Conservation (phyloP, 2,797 vertebrate genomes). For the Anabas testudineus region DNA sequence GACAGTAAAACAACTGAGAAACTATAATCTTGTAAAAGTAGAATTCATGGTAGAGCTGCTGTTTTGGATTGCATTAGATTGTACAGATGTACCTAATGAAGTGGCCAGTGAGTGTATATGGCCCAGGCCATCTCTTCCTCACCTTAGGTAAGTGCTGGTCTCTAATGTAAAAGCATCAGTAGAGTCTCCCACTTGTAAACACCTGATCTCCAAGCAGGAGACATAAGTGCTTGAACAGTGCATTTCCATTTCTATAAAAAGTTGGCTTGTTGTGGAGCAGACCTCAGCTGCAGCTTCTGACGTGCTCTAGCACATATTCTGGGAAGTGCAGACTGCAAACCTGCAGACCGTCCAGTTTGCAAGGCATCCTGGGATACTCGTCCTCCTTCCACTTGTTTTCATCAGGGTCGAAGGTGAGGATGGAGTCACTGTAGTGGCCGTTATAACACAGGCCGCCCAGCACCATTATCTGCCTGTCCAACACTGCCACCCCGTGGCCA, state of each 20-base stretch:
- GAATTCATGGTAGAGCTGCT: no score
- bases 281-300: conserved; percentile 95
- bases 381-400: conserved; percentile 99
- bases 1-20: no score
- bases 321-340: conserved; percentile 99
- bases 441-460: conserved; percentile 98
- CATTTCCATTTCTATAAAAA: conserved; percentile 56
- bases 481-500: conserved; percentile 95
- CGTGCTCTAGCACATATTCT: conserved; percentile 96
- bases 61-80: no score
- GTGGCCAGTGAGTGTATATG: background rate
- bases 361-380: conserved; percentile 98
- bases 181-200: conserved; percentile 70
- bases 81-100: no score
- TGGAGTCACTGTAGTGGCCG: conserved; percentile 99
- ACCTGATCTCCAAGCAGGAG: conserved; percentile 50
- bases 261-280: conserved; percentile 43
- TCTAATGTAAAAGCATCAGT: conserved; percentile 73
- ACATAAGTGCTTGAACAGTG: conserved; percentile 30
- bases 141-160: conserved; percentile 74
- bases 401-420: conserved; percentile 98
- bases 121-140: conserved; percentile 41
- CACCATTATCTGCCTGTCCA: conserved; percentile 99
- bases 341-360: conserved; percentile 99
- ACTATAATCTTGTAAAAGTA: no score